A percentile compares a stretch with the other conserved stretches of the same genome.
Evolutionary conservation across 1,140 invertebrate genomes (phyloP).

Genomic region (Drosophila sproati): DNA sequence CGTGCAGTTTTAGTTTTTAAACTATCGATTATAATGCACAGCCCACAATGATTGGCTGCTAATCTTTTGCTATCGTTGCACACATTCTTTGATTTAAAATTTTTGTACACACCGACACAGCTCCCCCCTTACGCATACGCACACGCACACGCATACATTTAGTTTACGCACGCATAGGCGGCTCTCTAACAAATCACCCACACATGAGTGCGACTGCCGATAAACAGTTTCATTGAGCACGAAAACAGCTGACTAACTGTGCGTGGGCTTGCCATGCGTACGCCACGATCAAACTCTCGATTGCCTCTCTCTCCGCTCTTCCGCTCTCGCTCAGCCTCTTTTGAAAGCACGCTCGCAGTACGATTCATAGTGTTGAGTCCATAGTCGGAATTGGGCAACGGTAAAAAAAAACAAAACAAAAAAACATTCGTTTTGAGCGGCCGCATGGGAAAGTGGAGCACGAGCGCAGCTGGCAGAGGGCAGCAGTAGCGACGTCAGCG

Average conservation of each 20-base stretch:
- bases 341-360: slow-evolving; percentile 1
- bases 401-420: slow-evolving; percentile 34
- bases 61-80: neutral
- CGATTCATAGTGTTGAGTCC: slow-evolving; percentile 28
- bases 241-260: slow-evolving; percentile 55
- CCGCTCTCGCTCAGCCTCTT: neutral
- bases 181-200: neutral
- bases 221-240: slow-evolving; percentile 50
- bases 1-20: neutral
- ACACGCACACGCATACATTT: neutral
- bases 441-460: slow-evolving; percentile 58
- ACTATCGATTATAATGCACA: slow-evolving; percentile 11
- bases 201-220: slow-evolving; percentile 23
- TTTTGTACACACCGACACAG: neutral
- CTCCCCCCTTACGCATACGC: neutral
- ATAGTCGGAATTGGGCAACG: slow-evolving; percentile 40
- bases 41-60: neutral
- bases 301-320: neutral
- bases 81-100: slow-evolving; percentile 3
- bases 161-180: too few relatives aligned
- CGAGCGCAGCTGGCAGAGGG: slow-evolving; percentile 33
- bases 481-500: slow-evolving; percentile 43
- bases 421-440: slow-evolving; percentile 2
- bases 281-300: slow-evolving; percentile 41
- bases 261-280: slow-evolving; percentile 46